Evolutionary conservation across 2,888 invertebrate genomes (phyloP).

Genomic region (Sisyra terminalis): DNA sequence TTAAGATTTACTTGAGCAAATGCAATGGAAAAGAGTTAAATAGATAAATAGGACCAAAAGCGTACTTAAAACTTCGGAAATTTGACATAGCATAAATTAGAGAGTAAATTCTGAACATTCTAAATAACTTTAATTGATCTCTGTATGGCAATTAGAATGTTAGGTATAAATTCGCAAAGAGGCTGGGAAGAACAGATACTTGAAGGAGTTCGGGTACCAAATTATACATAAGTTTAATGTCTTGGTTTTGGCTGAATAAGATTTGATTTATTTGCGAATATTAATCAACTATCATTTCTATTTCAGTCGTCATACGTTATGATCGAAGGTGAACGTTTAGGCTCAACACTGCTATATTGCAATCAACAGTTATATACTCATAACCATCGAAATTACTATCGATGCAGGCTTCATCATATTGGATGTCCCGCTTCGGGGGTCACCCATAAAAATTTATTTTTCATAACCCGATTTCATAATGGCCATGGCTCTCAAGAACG

Average conservation of each 20-base stretch:
- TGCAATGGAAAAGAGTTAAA: too few species aligned
- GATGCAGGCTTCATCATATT: constrained; percentile 5
- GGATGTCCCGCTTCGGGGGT: constrained; percentile 7
- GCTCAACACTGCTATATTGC: constrained; percentile 4
- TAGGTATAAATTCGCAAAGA: too few species aligned
- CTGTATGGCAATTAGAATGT: too few species aligned
- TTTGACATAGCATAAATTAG: too few species aligned
- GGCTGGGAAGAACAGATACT: too few species aligned
- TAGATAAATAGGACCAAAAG: too few species aligned
- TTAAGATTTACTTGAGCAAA: too few species aligned
- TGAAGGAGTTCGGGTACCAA: too few species aligned
- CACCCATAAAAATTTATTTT: constrained; percentile 4
- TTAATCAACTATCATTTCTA: too few species aligned
- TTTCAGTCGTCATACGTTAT: constrained; percentile 3
- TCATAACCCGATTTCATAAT: constrained; percentile 1
- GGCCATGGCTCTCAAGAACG: constrained; percentile 7
- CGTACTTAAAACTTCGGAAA: too few species aligned
- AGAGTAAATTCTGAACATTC: too few species aligned
- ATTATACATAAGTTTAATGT: not conserved
- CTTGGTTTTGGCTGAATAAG: not conserved
- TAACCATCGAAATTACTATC: constrained; percentile 7
- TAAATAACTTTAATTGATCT: too few species aligned
- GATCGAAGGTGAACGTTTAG: constrained; percentile 8
- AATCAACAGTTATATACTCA: constrained; percentile 6
- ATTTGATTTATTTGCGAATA: not conserved